phyloP scores from a whole-genome alignment of 2,888 invertebrate genomes.

The Chymomyza fuscimana region DNA sequence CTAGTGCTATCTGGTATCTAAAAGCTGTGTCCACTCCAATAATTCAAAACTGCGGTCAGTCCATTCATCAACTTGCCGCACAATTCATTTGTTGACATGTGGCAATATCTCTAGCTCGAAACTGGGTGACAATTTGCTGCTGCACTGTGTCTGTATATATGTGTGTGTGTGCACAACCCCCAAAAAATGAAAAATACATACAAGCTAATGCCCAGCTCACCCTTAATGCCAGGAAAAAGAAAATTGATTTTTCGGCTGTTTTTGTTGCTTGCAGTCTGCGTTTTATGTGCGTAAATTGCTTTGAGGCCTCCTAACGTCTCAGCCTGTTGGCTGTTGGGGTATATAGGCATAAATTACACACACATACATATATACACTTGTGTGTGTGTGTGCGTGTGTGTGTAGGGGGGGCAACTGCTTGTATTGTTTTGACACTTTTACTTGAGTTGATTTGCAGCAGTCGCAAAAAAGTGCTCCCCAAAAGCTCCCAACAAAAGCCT shows the following conservation, averaged over 20 bases:
- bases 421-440: constrained; percentile 69
- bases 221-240: constrained; percentile 49
- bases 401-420: constrained; percentile 25
- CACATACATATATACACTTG: not conserved
- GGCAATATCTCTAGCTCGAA: not conserved
- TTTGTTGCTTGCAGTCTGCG: constrained; percentile 62
- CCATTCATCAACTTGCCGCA: constrained; percentile 4
- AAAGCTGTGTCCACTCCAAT: not conserved
- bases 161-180: constrained; percentile 41
- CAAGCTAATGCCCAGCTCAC: constrained; percentile 21
- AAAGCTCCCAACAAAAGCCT: constrained; percentile 29
- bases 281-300: constrained; percentile 58
- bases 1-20: not conserved
- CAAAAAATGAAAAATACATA: constrained; percentile 35
- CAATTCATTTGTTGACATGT: constrained; percentile 6
- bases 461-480: constrained; percentile 13
- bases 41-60: not conserved
- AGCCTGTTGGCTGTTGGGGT: constrained; percentile 16
- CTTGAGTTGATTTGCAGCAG: constrained; percentile 65
- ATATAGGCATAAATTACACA: constrained; percentile 62
- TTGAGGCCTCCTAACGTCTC: not conserved
- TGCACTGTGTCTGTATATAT: constrained; percentile 40
- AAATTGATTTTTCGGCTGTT: constrained; percentile 67
- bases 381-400: constrained; percentile 10
- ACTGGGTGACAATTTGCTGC: constrained; percentile 68